Evolutionary conservation across 2,797 vertebrate genomes (phyloP), one percentile per base, ranked within the genome.

Genomic region (Crenuchus spilurus): DNA sequence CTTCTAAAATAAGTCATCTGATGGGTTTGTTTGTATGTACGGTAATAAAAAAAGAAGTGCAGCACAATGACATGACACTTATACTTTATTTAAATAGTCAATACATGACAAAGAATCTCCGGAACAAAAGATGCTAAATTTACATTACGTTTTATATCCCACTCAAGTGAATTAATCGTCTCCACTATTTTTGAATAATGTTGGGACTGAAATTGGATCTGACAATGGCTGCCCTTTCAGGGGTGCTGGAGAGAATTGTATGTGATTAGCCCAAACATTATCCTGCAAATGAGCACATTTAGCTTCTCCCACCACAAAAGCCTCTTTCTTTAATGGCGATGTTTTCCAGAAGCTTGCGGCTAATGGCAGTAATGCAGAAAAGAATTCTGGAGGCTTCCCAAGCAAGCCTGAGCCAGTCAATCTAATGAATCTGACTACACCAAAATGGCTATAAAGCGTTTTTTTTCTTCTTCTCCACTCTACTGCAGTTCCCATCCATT

Each of bases 351-450:
- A 42, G 51, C 55, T 74, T 39, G 9, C 7, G n/a, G 52, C 51
- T 58, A 72, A 66, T 54, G 54, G 30, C 41, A 28, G 41, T 22
- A 49, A 57, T 46, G 30, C 52, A 49, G 26, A n/a, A n/a, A 20
- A 57, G 49, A 55, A 57, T 57, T 35, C 20, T 18, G 28, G 26
- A 42, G 28, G 70, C 57, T 4, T 54, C 35, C 58, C 33, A 41
- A 20, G 10, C 1, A 10, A 10, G 46, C 37, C 3, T 41, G 58
- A 51, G 46, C 1, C 6, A 52, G 54, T 28, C 7, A 46, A 7
- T 49, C 39, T 74, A 67, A 74, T 68, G 54, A 75, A 42, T 68
- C 60, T 68, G 42, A 75, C n/a, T 55, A 42, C 52, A 41, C 63
- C 16, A 24, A 26, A 74, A 67, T 22, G 42, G 42, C 28, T 20